These are phyloP conservation scores for Eulemur rufifrons DNA, from an alignment of 2,113 vertebrate genomes.

Conservation along the genomic window DNA sequence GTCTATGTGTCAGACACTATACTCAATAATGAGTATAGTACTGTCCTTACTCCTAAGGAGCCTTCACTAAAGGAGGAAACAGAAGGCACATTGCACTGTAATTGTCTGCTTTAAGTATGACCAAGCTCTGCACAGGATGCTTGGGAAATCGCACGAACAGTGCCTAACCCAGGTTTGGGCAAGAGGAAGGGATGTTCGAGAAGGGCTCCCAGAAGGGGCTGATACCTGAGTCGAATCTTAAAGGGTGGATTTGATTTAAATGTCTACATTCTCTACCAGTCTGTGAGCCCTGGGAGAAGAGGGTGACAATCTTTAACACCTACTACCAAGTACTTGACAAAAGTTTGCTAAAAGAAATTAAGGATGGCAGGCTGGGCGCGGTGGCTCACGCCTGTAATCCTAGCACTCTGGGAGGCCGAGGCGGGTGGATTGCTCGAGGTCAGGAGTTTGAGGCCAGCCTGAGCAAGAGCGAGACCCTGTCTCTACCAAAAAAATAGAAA, in stretches of 20 bases:
- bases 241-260: background rate
- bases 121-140: background rate
- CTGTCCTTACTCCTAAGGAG: background rate
- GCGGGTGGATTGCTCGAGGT: no score
- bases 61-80: background rate
- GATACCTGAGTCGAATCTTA: background rate
- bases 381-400: no score
- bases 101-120: background rate
- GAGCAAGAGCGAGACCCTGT: no score
- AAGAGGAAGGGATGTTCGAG: background rate
- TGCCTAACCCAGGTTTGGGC: background rate
- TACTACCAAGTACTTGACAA: background rate
- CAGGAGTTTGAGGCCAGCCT: no score
- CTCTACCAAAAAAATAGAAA: no score
- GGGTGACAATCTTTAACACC: background rate
- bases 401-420: no score
- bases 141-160: accelerated
- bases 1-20: background rate
- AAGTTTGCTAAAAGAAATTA: background rate
- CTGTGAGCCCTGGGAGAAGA: background rate
- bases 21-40: background rate
- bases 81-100: background rate
- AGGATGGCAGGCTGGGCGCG: no score
- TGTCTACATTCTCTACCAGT: background rate
- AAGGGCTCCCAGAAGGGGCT: background rate